Percentiles rank a stretch among this genome's conserved stretches.
phyloP scores from a whole-genome alignment of 1,140 invertebrate species.

The Aphidius ervi region DNA sequence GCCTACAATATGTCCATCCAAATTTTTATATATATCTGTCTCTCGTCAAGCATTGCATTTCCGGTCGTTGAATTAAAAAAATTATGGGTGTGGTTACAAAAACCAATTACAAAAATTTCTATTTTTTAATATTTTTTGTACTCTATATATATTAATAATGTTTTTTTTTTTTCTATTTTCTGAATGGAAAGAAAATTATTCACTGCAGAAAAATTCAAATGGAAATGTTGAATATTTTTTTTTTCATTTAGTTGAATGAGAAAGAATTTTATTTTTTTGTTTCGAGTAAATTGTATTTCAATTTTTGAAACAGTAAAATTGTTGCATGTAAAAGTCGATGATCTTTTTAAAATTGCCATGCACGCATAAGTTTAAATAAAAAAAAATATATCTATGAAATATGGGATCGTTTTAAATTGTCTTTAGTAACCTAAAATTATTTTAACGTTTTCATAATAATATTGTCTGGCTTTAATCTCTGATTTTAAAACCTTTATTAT shows the following conservation, averaged over 20 bases:
- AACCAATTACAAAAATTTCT: constrained; percentile 15
- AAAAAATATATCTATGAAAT: constrained; percentile 8
- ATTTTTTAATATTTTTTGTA: background rate
- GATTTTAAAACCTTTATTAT: constrained; percentile 3
- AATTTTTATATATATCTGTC: constrained; percentile 8
- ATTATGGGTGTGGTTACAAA: constrained; percentile 20
- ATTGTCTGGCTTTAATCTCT: constrained; percentile 30
- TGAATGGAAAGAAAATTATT: constrained; percentile 3
- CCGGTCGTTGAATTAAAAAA: constrained; percentile 17
- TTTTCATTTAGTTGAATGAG: background rate
- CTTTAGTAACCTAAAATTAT: constrained; percentile 34
- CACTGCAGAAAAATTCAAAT: background rate
- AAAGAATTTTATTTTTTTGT: too few relatives aligned
- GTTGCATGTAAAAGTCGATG: constrained; percentile 16
- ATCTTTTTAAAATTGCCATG: constrained; percentile 13
- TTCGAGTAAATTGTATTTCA: too few relatives aligned
- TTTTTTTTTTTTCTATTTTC: background rate
- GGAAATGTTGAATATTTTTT: background rate
- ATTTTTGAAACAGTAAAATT: background rate
- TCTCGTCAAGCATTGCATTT: constrained; percentile 19
- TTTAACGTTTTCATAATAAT: constrained; percentile 35
- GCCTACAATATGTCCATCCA: constrained; percentile 19
- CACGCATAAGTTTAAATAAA: constrained; percentile 1
- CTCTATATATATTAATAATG: background rate
- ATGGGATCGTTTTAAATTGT: constrained; percentile 1